These are phyloP conservation scores for Pygoscelis antarcticus DNA, from an alignment of 2,113 vertebrate genomes.

Conservation along the genomic window DNA sequence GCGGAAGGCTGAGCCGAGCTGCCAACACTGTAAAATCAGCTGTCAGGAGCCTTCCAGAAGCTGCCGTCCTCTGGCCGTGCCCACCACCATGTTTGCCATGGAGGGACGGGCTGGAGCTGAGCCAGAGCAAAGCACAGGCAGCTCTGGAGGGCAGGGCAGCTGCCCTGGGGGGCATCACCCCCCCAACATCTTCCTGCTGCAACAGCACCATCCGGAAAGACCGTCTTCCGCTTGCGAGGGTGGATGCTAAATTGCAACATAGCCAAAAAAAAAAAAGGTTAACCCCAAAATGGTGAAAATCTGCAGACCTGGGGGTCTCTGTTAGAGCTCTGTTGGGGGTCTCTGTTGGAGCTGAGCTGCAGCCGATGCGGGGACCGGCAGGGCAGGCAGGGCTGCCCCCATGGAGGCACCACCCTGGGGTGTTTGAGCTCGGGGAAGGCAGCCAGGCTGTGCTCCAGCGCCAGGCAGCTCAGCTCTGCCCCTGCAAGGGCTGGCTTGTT, in stretches of 20 bases:
- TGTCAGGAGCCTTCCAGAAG: neutral
- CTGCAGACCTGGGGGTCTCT: neutral
- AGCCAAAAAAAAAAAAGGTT: too few species aligned
- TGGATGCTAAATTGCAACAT: neutral
- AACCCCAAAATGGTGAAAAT: neutral
- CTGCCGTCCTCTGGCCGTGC: neutral
- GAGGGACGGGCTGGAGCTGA: neutral
- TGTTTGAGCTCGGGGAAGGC: accelerated
- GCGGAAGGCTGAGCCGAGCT: neutral
- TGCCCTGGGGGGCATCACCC: neutral
- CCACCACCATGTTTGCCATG: neutral
- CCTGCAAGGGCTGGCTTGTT: neutral
- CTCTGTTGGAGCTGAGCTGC: neutral
- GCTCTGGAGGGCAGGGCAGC: neutral
- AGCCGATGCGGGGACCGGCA: accelerated
- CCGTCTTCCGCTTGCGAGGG: neutral
- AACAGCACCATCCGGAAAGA: neutral
- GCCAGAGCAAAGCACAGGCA: neutral
- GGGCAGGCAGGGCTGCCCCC: neutral
- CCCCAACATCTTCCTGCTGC: neutral
- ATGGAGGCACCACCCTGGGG: neutral
- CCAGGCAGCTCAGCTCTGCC: neutral
- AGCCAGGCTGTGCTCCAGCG: neutral
- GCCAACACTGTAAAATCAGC: neutral
- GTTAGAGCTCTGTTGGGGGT: neutral